phyloP scores from a whole-genome alignment of 1,140 invertebrate genomes.

The silkworm (Bombyx mori) region ASM3026992v2 NC_085110.1:17365501-17366000 shows the following conservation, averaged over 20 bases:
- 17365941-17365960: no score
- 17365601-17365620: no score
- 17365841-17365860: constrained; percentile 92
- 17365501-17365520: no score
- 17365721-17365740: constrained; percentile 83
- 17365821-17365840: constrained; percentile 68
- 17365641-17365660: no score
- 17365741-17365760: constrained; percentile 48
- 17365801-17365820: constrained; percentile 43
- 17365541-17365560: no score
- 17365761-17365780: constrained; percentile 32
- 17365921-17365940: neutral
- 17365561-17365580: no score
- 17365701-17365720: constrained; percentile 85
- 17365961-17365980: no score
- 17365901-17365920: constrained; percentile 83
- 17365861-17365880: constrained; percentile 96
- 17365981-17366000: no score
- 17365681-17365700: constrained; percentile 76
- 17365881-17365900: constrained; percentile 85
- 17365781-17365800: constrained; percentile 26
- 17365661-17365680: constrained; percentile 27
- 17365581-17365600: no score
- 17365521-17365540: no score
- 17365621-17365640: no score